These are phyloP conservation scores for Stenodema calcarata DNA, from an alignment of 2,888 invertebrate species.

Conservation along the genomic window DNA sequence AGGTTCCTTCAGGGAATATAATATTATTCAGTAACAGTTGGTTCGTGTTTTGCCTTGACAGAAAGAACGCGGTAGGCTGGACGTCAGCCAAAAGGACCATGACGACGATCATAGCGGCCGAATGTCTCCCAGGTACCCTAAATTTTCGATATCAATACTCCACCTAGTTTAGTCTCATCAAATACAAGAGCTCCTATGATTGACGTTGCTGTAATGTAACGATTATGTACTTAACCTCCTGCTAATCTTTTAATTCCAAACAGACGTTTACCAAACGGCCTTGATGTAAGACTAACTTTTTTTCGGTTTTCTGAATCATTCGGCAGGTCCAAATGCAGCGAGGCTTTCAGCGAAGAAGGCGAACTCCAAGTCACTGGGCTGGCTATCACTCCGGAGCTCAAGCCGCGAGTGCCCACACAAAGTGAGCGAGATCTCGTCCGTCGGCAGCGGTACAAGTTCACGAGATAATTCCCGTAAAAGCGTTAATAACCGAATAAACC, in stretches of 20 bases:
- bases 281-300: too few relatives aligned
- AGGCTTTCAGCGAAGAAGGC: constrained; percentile 35
- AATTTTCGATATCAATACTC: too few relatives aligned
- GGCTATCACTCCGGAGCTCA: constrained; percentile 67
- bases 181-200: too few relatives aligned
- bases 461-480: constrained; percentile 39
- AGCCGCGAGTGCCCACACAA: constrained; percentile 68
- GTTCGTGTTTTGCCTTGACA: neutral
- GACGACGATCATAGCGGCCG: constrained; percentile 26
- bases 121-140: constrained; percentile 24
- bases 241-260: too few relatives aligned
- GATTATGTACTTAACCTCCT: too few relatives aligned
- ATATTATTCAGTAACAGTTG: too few relatives aligned
- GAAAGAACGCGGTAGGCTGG: constrained; percentile 30
- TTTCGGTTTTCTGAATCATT: too few relatives aligned
- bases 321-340: constrained; percentile 36
- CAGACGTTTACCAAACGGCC: too few relatives aligned
- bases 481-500: neutral
- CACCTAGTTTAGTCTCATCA: too few relatives aligned
- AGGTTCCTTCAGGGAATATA: too few relatives aligned
- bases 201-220: too few relatives aligned
- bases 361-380: constrained; percentile 63
- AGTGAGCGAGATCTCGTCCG: constrained; percentile 67
- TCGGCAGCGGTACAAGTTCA: constrained; percentile 53
- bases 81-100: neutral